These are phyloP conservation scores for Parthenolecanium corni DNA, from an alignment of 2,888 invertebrate species.

Conservation along the genomic window DNA sequence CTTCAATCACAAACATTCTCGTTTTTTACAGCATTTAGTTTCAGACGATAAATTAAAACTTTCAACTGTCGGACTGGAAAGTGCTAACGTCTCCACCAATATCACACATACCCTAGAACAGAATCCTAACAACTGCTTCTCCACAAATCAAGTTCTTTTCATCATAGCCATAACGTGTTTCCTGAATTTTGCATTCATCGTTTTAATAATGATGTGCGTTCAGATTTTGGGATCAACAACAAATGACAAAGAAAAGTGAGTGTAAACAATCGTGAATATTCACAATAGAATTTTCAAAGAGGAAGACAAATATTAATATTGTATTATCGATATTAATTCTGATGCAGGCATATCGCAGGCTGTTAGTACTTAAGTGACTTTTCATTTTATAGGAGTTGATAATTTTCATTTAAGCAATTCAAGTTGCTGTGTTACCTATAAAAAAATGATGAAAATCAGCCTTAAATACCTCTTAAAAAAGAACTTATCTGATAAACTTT, in stretches of 20 bases:
- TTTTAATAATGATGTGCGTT: conserved; percentile 36
- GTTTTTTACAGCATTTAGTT: neutral
- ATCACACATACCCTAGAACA: neutral
- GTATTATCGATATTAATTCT: no score
- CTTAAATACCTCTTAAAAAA: no score
- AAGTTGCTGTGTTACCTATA: no score
- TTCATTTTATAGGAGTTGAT: no score
- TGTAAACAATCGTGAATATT: neutral
- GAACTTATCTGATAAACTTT: no score
- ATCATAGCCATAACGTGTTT: conserved; percentile 37
- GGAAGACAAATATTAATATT: no score
- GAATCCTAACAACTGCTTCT: conserved; percentile 36
- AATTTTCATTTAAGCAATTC: no score
- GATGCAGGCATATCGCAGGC: no score
- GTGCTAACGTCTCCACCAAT: neutral
- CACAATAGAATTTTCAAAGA: no score
- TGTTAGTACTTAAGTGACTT: no score
- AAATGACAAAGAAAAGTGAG: conserved; percentile 2
- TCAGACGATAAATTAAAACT: neutral
- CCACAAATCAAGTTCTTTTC: conserved; percentile 36
- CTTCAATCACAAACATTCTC: conserved; percentile 5
- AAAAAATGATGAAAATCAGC: no score
- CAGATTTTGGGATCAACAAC: conserved; percentile 34
- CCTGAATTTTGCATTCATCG: conserved; percentile 37
- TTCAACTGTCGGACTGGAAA: neutral